Conservation (phyloP, 1,140 invertebrate genomes). For the Panagrolaimus sp. region DNA sequence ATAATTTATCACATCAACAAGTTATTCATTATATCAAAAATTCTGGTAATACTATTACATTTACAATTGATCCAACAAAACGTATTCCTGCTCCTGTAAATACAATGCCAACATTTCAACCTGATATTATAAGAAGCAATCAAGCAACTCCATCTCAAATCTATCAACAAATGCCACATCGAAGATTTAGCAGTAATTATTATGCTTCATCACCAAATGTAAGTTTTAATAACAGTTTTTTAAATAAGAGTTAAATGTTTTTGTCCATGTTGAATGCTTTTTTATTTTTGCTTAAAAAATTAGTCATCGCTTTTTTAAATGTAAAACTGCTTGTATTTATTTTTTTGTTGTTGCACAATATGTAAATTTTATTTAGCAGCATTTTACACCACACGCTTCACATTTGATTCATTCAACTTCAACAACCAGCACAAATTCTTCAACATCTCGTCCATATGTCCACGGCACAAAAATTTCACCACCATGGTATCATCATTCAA, state of each 20-base stretch:
- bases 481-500: slow-evolving; percentile 1
- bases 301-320: slow-evolving; percentile 4
- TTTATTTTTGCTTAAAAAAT: slow-evolving; percentile 5
- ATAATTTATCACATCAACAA: slow-evolving; percentile 85
- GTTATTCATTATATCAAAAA: slow-evolving; percentile 50
- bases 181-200: slow-evolving; percentile 1
- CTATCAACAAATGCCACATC: background rate
- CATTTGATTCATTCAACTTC: slow-evolving; percentile 1
- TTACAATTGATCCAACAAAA: slow-evolving; percentile 51
- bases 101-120: background rate
- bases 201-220: slow-evolving; percentile 1
- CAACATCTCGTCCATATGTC: background rate
- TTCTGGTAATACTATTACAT: slow-evolving; percentile 42
- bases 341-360: slow-evolving; percentile 7
- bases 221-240: background rate
- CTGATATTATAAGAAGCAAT: background rate
- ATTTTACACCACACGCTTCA: background rate
- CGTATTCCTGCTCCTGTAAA: slow-evolving; percentile 1
- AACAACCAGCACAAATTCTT: background rate
- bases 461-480: background rate
- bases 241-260: background rate
- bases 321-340: background rate
- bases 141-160: background rate
- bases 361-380: slow-evolving; percentile 9
- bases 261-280: background rate